Base-by-base conservation (phyloP, 2,888 invertebrate species). In the Altica lythri region DNA sequence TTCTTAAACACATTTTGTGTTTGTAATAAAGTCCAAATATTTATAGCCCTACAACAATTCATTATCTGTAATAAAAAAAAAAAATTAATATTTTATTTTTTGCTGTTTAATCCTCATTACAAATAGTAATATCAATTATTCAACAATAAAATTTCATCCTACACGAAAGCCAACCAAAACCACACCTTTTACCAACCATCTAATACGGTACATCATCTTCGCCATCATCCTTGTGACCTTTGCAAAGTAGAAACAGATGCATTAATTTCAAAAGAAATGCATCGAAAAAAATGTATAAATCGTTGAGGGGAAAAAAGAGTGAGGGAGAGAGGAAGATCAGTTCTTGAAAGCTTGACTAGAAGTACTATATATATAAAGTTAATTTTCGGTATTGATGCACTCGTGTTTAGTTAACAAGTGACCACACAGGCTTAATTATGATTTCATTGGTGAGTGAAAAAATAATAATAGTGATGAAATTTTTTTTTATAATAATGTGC, bases 201-300 rank as follows among this genome's bases (percentile, higher is more conserved):
- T 44, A 55, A 54, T 54, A 29, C 57, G 42, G 51, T 50, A 51
- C 40, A 59, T 55, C 50, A 55, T 53, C 58, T 54, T 48, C 48
- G 40, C 54, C 18, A 18, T 38, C 42, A 55, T 58, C 51, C 55
- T 53, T 37, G 38, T 59, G 59, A 59, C 59, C 59, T 59, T 59
- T 40, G 40, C 40, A 38, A 13, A 29, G 25, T 12, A 49, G 49
- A 38, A 37, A 53, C 43, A 46, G 55, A 59, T 55, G 53, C 50
- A 53, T 51, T 53, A 52, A 46, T 29, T 44, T 49, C 19, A 60
- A 58, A 49, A 58, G 51, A 54, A 60, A 58, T 60, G 55, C 57
- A 55, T 55, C 49, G 34, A 45, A 53, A 57, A 56, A 60, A 55
- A 58, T 54, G 42, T 45, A 38, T 27, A 49, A 25, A 40, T 14